Evolutionary conservation across 1,140 invertebrate genomes (phyloP), one percentile per base, ranked within the genome.

Genomic region (Bemisia tabaci): DNA sequence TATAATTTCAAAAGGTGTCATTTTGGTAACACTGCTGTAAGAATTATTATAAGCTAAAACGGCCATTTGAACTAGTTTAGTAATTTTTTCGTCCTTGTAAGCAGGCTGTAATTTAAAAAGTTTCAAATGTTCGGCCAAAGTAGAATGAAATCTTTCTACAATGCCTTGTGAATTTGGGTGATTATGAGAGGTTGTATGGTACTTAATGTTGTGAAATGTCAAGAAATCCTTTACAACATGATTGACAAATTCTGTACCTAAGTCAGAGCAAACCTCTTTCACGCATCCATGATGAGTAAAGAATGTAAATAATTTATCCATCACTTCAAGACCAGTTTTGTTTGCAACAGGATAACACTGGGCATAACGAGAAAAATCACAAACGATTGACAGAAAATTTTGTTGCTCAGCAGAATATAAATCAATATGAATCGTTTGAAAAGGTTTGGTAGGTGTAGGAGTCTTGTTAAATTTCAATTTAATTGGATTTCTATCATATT

Each of bases 121-220:
- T 62, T 75, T 74, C 0, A 79, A 72, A 61, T 77, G 76, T 60
- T 77, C 75, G 58, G 73, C 70, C 21, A 79, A 65, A 1, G 75
- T 76, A 12, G 71, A 72, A 68, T 80, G 76, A 26, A 75, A 75
- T 63, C 75, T 67, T 73, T 78, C 77, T 9, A 78, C 61, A 2
- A 73, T 25, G n/a, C 62, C 48, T 1, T 64, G 59, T 21, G 48
- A 24, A 9, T 67, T 11, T 2, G 26, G 59, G 71, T 68, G 21
- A 73, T 75, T 17, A 75, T 75, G 59, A 70, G 73, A 9, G 70
- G 69, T 62, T 73, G 73, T 2, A 77, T 69, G 70, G 74, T 69
- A 73, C 75, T 76, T 1, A 74, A 60, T 17, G 74, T 48, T 12
- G 67, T 65, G 26, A 73, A 76, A 48, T 17, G 5, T 17, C 17